A percentile compares a stretch with the other conserved stretches of the same genome.
Conservation (phyloP, 2,113 vertebrate species). For the Sus scrofa region DNA sequence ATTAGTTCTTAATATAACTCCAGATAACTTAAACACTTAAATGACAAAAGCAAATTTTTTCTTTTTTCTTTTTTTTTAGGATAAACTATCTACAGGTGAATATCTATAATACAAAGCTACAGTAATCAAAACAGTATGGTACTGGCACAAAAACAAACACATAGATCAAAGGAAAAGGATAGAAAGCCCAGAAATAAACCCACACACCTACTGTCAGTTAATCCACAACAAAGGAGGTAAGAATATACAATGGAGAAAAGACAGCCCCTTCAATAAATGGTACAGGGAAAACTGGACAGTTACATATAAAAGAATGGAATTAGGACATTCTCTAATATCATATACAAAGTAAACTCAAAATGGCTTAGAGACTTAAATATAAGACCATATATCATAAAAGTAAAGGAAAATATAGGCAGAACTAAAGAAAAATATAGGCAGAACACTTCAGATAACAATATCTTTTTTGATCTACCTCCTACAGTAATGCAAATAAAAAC, state of each 20-base stretch:
- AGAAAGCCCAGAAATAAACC: background rate
- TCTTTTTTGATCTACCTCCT: background rate
- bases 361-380: background rate
- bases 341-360: background rate
- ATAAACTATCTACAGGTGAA: background rate
- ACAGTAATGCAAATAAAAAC: background rate
- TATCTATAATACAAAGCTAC: background rate
- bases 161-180: background rate
- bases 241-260: background rate
- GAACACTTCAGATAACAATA: background rate
- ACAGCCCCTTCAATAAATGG: background rate
- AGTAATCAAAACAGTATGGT: background rate
- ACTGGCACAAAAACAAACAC: background rate
- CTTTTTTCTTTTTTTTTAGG: too few relatives aligned
- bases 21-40: background rate
- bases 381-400: background rate
- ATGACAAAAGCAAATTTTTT: constrained; percentile 12
- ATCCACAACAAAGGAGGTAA: background rate
- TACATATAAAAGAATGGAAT: background rate
- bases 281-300: background rate
- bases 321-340: background rate
- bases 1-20: background rate
- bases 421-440: background rate
- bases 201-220: background rate
- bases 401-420: background rate